Conservation (phyloP, 2,797 vertebrate species). For the Pipistrellus kuhlii region DNA sequence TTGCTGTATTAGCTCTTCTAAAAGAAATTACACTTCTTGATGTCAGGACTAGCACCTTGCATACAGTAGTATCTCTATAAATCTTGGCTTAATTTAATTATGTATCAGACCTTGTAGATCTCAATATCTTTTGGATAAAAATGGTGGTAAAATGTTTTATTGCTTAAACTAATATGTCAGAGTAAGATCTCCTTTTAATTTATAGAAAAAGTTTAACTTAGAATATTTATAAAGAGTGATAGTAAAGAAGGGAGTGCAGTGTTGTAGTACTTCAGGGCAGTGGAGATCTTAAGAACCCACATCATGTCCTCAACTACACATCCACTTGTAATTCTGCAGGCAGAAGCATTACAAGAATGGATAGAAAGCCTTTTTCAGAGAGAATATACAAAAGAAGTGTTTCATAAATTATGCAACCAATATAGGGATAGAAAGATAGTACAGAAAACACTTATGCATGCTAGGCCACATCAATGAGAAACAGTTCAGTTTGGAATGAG, state of each 20-base stretch:
- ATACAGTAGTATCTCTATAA: not conserved
- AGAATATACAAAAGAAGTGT: not conserved
- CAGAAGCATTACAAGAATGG: not conserved
- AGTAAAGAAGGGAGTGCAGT: not conserved
- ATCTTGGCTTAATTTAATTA: not conserved
- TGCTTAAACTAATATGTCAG: conserved; percentile 1
- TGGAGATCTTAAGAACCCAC: not conserved
- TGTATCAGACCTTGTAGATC: not conserved
- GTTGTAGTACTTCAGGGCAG: not conserved
- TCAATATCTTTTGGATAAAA: conserved; percentile 15
- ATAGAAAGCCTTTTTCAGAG: not conserved
- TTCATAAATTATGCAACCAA: not conserved
- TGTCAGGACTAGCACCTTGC: not conserved
- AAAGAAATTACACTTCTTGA: not conserved
- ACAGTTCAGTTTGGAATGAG: not conserved
- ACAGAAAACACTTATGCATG: not conserved
- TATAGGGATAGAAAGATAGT: not conserved
- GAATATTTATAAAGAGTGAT: not conserved
- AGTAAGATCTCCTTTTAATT: not conserved
- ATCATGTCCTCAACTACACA: not conserved
- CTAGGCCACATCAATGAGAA: not conserved
- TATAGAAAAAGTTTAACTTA: not conserved
- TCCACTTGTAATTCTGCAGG: not conserved
- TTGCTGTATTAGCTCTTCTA: not conserved
- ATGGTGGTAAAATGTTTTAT: not conserved